Evolutionary conservation across 2,113 vertebrate genomes (phyloP).

Genomic region (Mohoua ochrocephala): DNA sequence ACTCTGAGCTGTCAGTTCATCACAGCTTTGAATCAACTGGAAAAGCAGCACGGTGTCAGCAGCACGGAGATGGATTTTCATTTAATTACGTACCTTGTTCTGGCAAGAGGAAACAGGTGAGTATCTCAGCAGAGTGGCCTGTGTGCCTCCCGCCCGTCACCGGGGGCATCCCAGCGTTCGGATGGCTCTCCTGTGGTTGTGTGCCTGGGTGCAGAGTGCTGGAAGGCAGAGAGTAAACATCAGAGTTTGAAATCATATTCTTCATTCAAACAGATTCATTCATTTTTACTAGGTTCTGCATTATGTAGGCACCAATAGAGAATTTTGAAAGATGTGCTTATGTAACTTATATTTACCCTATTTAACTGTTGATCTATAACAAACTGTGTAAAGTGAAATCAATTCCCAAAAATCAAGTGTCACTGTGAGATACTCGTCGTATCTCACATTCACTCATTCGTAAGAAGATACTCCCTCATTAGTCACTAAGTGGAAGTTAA

Average conservation of each 20-base stretch:
- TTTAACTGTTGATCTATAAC: not conserved
- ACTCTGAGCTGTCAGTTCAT: not conserved
- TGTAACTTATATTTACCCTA: not conserved
- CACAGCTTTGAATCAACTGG: not conserved
- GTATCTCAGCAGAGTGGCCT: not conserved
- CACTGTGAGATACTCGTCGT: not conserved
- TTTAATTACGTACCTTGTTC: not conserved
- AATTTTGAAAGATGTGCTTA: not conserved
- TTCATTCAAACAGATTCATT: not conserved
- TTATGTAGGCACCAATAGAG: not conserved
- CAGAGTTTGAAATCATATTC: not conserved
- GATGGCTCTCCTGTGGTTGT: not conserved
- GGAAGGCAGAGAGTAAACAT: not conserved
- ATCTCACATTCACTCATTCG: not conserved
- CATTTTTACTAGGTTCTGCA: not conserved
- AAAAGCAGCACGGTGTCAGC: not conserved
- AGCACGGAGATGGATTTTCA: not conserved
- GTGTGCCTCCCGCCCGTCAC: fast-evolving
- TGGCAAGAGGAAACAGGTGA: not conserved
- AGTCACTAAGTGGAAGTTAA: not conserved
- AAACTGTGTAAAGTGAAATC: not conserved
- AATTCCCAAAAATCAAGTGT: not conserved
- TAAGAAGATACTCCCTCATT: not conserved
- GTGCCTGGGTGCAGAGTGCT: not conserved
- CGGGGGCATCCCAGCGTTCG: not conserved